phyloP scores from a whole-genome alignment of 2,797 vertebrate species.

The Diglossa cyanea region DNA sequence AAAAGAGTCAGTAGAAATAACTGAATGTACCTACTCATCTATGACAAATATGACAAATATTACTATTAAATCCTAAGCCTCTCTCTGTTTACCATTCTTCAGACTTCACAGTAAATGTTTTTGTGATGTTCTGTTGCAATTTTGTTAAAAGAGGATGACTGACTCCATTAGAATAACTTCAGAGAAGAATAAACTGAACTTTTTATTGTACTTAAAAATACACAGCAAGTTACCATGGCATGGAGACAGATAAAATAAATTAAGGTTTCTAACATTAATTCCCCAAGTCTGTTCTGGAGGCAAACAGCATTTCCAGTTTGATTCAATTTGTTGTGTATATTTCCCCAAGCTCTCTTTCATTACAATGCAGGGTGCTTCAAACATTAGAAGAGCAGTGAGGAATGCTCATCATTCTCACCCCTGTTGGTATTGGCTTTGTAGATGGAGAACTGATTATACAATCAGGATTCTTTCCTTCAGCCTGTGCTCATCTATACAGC shows the following conservation, averaged over 20 bases:
- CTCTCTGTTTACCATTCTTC: background rate
- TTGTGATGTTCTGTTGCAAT: background rate
- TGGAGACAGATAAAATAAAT: slow-evolving; percentile 1
- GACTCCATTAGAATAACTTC: background rate
- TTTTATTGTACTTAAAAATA: background rate
- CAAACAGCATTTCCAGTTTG: background rate
- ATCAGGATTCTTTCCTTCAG: background rate
- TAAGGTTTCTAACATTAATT: background rate
- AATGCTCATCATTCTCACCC: background rate
- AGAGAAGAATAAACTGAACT: background rate
- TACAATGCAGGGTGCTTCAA: background rate
- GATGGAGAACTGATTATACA: background rate
- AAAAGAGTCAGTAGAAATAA: background rate
- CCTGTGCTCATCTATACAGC: background rate
- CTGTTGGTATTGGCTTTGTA: background rate
- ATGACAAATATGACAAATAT: slow-evolving; percentile 15
- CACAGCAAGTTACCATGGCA: background rate
- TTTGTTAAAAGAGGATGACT: background rate
- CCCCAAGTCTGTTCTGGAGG: background rate
- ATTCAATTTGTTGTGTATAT: background rate
- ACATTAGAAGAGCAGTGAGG: background rate
- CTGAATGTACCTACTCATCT: background rate
- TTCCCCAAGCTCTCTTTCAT: background rate
- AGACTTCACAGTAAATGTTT: background rate
- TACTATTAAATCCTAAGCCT: background rate